A percentile compares a stretch with the other conserved stretches of the same genome.
Evolutionary conservation across 2,888 invertebrate species (phyloP).

Genomic region (Hipparchia sbordonii): DNA sequence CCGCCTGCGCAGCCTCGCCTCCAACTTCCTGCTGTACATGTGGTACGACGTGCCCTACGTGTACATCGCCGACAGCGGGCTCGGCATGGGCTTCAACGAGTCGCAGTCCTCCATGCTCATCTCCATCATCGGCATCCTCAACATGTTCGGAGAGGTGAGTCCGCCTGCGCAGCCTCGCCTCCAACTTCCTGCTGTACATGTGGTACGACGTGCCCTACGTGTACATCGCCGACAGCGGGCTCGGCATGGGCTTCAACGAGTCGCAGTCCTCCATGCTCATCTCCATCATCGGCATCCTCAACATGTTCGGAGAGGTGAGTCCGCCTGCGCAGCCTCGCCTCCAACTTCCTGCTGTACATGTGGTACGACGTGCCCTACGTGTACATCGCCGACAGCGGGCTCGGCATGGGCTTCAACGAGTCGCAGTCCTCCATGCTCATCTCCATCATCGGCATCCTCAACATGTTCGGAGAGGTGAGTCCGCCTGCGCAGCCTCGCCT

Average conservation of each 20-base stretch:
- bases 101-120: conserved; percentile 91
- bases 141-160: conserved; percentile 93
- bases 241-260: conserved; percentile 87
- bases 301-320: conserved; percentile 93
- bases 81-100: conserved; percentile 87
- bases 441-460: conserved; percentile 93
- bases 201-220: conserved; percentile 98
- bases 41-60: conserved; percentile 98
- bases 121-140: conserved; percentile 93
- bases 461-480: conserved; percentile 93
- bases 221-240: conserved; percentile 92
- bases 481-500: no score
- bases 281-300: conserved; percentile 93
- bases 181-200: no score
- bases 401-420: conserved; percentile 87
- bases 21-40: no score
- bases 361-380: conserved; percentile 98
- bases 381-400: conserved; percentile 92
- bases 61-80: conserved; percentile 92
- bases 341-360: no score
- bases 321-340: no score
- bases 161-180: no score
- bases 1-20: no score
- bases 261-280: conserved; percentile 91
- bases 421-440: conserved; percentile 91